Evolutionary conservation across 2,888 invertebrate genomes (phyloP), one percentile per base, ranked within the genome.

Genomic region (Sarcophaga caerulescens): DNA sequence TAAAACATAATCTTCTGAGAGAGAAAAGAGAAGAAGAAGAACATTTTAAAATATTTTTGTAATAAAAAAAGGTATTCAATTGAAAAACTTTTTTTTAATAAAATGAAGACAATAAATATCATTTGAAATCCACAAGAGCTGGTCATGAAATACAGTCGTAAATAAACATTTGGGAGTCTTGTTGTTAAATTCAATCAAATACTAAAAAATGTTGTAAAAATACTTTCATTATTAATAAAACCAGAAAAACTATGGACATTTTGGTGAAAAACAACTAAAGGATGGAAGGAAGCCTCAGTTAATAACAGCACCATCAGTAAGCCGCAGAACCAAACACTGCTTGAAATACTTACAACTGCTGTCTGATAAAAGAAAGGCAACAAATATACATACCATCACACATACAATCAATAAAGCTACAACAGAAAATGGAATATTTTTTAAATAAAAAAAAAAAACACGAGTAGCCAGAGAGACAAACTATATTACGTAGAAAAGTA

Each of bases 161-260:
- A 60, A 60, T 60, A 21, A 19, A 11, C 17, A 12, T 14, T 44
- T 19, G 66, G 21, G n/a, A 47, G 19, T 71, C 44, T 35, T 73
- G 60, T 62, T 73, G 73, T 19, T 45, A 73, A 73, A 73, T 73
- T 44, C 62, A 45, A 60, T 62, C 21, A 73, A 73, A 73, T 62
- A 60, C 60, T 60, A 44, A 73, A 35, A 35, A 35, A 35, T 35
- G 17, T 21, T 62, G 45, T 73, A 60, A 73, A 4, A 73, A 60
- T 19, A 21, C 21, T 35, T 35, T 8, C 35, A 8, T 35, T 35
- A 35, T 35, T 35, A 35, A 35, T 35, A 35, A 35, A 35, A 35
- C 35, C 10, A 35, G 35, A 35, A 8, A 35, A 35, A 35, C 35
- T 19, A n/a, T 19, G n/a, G 4, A n/a, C 19, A 73, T 14, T 60